Evolutionary conservation across 1,140 invertebrate species (phyloP).

Genomic region (Calliphora vicina): DNA sequence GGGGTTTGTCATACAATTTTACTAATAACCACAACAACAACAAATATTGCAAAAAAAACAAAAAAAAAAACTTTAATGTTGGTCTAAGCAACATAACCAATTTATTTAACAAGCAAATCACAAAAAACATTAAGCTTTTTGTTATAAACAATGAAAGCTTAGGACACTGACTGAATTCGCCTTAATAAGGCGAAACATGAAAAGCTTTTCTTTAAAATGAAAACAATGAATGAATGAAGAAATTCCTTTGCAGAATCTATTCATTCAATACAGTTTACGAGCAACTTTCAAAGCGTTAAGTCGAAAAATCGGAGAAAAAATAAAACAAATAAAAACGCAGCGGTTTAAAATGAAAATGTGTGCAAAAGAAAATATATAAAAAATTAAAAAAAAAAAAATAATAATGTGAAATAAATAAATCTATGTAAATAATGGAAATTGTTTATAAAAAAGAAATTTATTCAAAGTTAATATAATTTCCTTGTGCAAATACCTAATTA

Average conservation of each 20-base stretch:
- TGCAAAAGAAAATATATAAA: background rate
- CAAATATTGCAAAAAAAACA: background rate
- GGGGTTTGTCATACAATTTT: no score
- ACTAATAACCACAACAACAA: background rate
- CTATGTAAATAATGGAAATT: no score
- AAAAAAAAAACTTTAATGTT: background rate
- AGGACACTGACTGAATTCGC: background rate
- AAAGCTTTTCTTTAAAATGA: background rate
- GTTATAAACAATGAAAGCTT: background rate
- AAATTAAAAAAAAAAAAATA: background rate
- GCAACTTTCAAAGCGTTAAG: constrained; percentile 46
- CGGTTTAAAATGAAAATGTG: background rate
- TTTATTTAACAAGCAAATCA: background rate
- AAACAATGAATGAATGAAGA: constrained; percentile 29
- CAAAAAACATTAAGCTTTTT: background rate
- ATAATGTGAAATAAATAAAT: background rate
- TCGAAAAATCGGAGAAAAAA: constrained; percentile 31
- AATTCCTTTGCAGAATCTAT: background rate
- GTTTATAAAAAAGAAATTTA: no score
- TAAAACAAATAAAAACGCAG: background rate
- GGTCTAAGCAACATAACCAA: background rate
- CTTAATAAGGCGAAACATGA: background rate
- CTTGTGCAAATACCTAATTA: no score
- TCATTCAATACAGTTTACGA: constrained; percentile 57
- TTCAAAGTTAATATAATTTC: no score